Conservation (phyloP, 1,140 invertebrate species). For the Amyelois transitella region DNA sequence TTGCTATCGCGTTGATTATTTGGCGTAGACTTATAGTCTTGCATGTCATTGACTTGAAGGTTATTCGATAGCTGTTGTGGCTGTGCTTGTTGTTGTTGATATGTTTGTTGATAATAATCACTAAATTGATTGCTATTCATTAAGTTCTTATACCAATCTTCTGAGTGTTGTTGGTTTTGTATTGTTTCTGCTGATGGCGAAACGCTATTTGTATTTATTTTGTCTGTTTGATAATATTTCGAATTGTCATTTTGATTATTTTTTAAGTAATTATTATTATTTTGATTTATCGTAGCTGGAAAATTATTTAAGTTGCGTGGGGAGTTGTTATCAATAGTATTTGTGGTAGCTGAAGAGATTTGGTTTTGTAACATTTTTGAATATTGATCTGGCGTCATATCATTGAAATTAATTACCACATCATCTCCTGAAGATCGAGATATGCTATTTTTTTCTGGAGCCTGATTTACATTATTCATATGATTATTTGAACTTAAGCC, state of each 20-base stretch:
- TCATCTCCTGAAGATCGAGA: slow-evolving; percentile 64
- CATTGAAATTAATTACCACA: slow-evolving; percentile 60
- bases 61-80: background rate
- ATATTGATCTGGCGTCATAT: slow-evolving; percentile 62
- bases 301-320: background rate
- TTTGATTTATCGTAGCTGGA: background rate
- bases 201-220: background rate
- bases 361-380: slow-evolving; percentile 38
- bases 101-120: background rate
- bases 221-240: slow-evolving; percentile 1
- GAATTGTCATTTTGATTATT: background rate
- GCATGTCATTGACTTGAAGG: background rate
- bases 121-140: background rate
- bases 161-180: background rate
- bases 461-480: slow-evolving; percentile 21
- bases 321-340: background rate
- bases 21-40: background rate
- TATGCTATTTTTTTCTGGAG: slow-evolving; percentile 53
- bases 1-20: background rate
- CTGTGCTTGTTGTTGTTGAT: background rate
- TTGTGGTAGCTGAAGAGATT: background rate
- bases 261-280: background rate
- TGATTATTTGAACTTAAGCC: slow-evolving; percentile 37
- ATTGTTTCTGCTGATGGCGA: background rate
- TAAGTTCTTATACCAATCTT: background rate